Conservation (phyloP, 2,113 vertebrate genomes). For the Oncorhynchus tshawytscha region DNA sequence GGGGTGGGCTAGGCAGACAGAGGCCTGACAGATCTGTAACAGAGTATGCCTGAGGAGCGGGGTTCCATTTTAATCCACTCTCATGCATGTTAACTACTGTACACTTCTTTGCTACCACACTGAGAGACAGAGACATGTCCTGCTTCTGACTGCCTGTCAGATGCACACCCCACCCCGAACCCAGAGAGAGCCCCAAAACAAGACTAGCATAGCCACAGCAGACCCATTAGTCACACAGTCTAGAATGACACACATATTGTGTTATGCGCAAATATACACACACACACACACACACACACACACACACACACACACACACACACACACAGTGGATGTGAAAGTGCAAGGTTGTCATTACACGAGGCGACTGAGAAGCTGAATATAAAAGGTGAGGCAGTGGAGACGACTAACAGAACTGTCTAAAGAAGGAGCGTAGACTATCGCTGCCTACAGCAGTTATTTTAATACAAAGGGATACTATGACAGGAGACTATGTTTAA, state of each 20-base stretch:
- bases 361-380: slow-evolving; percentile 36
- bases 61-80: slow-evolving; percentile 47
- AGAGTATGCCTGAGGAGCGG: slow-evolving; percentile 31
- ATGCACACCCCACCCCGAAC: neutral
- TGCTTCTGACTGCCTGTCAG: neutral
- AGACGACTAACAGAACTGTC: slow-evolving; percentile 45
- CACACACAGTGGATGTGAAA: slow-evolving; percentile 10
- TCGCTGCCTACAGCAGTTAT: slow-evolving; percentile 28
- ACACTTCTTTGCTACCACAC: slow-evolving; percentile 23
- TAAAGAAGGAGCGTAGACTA: neutral
- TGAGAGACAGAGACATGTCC: slow-evolving; percentile 16
- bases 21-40: slow-evolving; percentile 53
- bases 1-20: neutral
- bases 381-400: slow-evolving; percentile 44
- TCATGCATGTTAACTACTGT: slow-evolving; percentile 47
- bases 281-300: slow-evolving; percentile 29
- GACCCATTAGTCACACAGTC: slow-evolving; percentile 12
- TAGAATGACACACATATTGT: neutral
- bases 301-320: slow-evolving; percentile 20
- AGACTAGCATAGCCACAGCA: slow-evolving; percentile 14
- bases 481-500: slow-evolving; percentile 19
- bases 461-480: slow-evolving; percentile 20
- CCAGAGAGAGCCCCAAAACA: slow-evolving; percentile 16
- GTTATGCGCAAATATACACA: slow-evolving; percentile 35
- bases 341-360: slow-evolving; percentile 65